These are phyloP conservation scores for Sinodicranocentrus sp. DNA, from an alignment of 2,888 invertebrate species.

Conservation along the genomic window DNA sequence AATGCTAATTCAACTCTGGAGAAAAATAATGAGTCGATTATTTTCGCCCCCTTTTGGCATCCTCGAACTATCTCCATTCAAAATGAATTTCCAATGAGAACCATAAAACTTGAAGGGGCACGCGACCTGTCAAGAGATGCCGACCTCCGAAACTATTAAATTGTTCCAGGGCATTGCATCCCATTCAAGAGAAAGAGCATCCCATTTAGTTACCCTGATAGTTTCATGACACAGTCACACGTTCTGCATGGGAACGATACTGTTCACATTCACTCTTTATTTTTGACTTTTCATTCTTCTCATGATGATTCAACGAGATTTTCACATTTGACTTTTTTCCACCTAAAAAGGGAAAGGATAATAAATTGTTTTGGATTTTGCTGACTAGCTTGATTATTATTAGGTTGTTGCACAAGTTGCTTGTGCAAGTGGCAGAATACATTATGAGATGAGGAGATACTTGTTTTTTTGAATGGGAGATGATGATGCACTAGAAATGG, in stretches of 20 bases:
- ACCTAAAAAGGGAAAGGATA: too few species aligned
- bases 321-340: too few species aligned
- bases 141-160: slow-evolving; percentile 75
- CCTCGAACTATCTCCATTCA: slow-evolving; percentile 49
- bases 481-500: too few species aligned
- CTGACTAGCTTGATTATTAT: background rate
- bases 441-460: too few species aligned
- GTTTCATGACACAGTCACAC: background rate
- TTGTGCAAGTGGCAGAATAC: slow-evolving; percentile 1
- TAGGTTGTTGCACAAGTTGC: background rate
- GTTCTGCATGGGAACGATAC: slow-evolving; percentile 36
- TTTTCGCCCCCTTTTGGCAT: slow-evolving; percentile 43
- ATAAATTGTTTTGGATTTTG: slow-evolving; percentile 1
- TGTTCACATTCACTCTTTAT: background rate
- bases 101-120: slow-evolving; percentile 75
- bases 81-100: slow-evolving; percentile 75
- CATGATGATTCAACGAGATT: too few species aligned
- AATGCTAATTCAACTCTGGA: background rate
- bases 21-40: slow-evolving; percentile 60
- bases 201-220: slow-evolving; percentile 11
- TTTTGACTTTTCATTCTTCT: slow-evolving; percentile 12
- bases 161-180: slow-evolving; percentile 60
- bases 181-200: slow-evolving; percentile 35
- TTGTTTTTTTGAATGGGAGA: too few species aligned
- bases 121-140: slow-evolving; percentile 76